These are phyloP conservation scores for Toxotes chatareus DNA, from an alignment of 2,113 vertebrate genomes.

Conservation along the genomic window DNA sequence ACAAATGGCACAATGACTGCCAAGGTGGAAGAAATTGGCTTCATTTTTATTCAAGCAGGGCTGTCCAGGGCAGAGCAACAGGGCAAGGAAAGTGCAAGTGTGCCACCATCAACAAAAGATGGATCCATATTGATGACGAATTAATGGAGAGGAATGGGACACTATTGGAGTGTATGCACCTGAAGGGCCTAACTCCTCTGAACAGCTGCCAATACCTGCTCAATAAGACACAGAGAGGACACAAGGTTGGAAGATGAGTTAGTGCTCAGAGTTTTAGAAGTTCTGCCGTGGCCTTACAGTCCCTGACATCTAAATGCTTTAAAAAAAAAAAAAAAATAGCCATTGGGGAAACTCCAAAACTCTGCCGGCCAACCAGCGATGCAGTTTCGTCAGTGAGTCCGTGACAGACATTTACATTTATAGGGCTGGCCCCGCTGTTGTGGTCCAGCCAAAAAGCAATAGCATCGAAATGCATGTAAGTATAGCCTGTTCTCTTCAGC, in stretches of 20 bases:
- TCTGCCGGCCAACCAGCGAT: no score
- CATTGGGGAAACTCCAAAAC: no score
- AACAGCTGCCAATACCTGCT: conserved; percentile 72
- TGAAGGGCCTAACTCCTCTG: conserved; percentile 59
- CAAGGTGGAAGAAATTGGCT: conserved; percentile 66
- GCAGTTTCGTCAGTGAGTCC: no score
- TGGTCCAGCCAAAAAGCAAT: no score
- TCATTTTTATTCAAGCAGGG: conserved; percentile 86
- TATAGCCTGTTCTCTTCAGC: neutral
- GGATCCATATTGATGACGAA: conserved; percentile 73
- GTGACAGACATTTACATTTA: no score
- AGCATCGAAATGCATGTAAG: neutral
- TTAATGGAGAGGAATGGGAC: conserved; percentile 77
- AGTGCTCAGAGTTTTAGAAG: conserved; percentile 58
- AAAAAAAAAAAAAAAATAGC: no score
- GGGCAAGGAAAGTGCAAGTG: conserved; percentile 87
- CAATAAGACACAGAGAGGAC: conserved; percentile 73
- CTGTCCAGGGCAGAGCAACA: conserved; percentile 85
- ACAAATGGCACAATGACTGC: conserved; percentile 80
- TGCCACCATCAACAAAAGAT: conserved; percentile 88
- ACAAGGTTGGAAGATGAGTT: conserved; percentile 44
- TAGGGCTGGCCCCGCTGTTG: no score
- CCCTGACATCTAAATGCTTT: neutral
- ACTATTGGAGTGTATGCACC: conserved; percentile 57
- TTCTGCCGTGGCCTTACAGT: conserved; percentile 33